Evolutionary conservation across 2,888 invertebrate species (phyloP).

Genomic region (Rotaria socialis): DNA sequence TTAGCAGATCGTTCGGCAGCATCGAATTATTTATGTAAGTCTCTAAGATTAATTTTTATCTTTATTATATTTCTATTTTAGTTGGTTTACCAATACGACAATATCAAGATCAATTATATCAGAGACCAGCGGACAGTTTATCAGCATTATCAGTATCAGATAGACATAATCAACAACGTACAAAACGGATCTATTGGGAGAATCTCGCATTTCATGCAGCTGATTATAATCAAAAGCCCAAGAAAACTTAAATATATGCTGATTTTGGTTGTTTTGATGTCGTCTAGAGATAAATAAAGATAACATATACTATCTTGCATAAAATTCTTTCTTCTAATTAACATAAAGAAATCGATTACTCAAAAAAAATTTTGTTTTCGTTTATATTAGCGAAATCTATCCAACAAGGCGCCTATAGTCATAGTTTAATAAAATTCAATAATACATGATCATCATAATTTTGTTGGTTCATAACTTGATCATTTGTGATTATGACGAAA

Average conservation of each 20-base stretch:
- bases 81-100: background rate
- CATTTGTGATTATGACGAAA: no score
- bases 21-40: background rate
- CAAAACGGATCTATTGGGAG: slow-evolving; percentile 5
- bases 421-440: no score
- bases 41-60: background rate
- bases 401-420: no score
- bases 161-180: background rate
- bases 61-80: background rate
- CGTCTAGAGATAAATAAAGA: background rate
- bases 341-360: no score
- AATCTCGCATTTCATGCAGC: slow-evolving; percentile 6
- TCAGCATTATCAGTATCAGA: background rate
- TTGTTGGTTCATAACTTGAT: no score
- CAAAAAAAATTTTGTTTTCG: no score
- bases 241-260: background rate
- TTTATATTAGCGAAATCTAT: no score
- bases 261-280: background rate
- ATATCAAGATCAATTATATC: background rate
- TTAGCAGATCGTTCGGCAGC: background rate
- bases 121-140: background rate
- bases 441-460: no score
- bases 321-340: no score
- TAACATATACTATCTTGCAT: no score
- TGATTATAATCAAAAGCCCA: background rate